Evolutionary conservation across 2,888 invertebrate species (phyloP), one percentile per base, ranked within the genome.

Genomic region (Chymomyza procnemis): DNA sequence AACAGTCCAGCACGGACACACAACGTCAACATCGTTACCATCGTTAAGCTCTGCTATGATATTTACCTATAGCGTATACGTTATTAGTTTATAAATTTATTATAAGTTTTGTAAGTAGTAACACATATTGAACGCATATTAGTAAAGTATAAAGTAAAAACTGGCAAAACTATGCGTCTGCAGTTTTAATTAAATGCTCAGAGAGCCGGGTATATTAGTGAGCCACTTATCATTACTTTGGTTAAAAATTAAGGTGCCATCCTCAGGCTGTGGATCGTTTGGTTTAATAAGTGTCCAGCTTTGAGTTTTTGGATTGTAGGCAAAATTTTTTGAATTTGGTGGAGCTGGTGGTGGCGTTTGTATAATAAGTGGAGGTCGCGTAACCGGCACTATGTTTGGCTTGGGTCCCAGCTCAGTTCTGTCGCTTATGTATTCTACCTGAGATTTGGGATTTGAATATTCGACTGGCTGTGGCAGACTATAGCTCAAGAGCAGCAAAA

Each of bases 161-260:
- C 56, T 18, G 64, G 71, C n/a, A 67, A 52, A 0, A 58, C 57
- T 12, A 30, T 3, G 6, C 30, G 34, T 41, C 12, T 12, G 1
- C 12, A 41, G 12, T 5, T 12, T 12, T 41, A n/a, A 8, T 54
- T 14, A 41, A n/a, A 14, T 21, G 30, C 16, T 67, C 34, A 61
- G 69, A 3, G 55, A 50, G 4, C 65, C 65, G 8, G 66, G 74
- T n/a, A 46, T 54, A 19, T 75, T 79, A 69, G 90, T 90, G n/a
- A 90, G 67, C 88, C 88, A 90, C 62, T 89, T 90, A 74, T 90
- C 90, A 48, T 90, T 90, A 73, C 71, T 85, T 67, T 90, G 90
- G 75, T 90, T 90, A 90, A 90, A 90, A 9, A 87, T 19, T 2
- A 90, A 67, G 8, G 85, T 80, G 9, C 71, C 88, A 21, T 87